These are phyloP conservation scores for Falco berigora DNA, from an alignment of 2,797 vertebrate genomes.

Conservation along the genomic window DNA sequence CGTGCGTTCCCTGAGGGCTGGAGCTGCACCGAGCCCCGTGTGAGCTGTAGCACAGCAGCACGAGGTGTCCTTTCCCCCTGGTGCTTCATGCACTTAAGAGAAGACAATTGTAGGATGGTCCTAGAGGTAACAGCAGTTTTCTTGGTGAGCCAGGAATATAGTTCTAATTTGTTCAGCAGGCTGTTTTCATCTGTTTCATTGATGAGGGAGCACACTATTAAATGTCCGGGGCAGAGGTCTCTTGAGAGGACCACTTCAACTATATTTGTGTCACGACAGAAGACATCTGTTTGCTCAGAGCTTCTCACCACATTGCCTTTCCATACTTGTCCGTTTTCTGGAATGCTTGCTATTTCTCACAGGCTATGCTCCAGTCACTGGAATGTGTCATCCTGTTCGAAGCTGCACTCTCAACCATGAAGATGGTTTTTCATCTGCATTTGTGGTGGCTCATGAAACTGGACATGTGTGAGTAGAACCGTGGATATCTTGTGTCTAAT, in stretches of 20 bases:
- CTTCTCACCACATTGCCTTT: not conserved
- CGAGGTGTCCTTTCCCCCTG: not conserved
- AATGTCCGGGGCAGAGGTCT: not conserved
- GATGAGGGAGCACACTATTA: not conserved
- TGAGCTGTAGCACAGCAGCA: not conserved
- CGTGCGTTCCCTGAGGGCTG: fast-evolving
- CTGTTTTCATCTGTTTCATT: not conserved
- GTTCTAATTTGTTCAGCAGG: not conserved
- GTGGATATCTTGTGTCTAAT: not conserved
- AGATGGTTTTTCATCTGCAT: constrained; percentile 96
- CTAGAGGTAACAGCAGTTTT: not conserved
- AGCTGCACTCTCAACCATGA: constrained; percentile 98
- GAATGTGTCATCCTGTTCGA: constrained; percentile 96
- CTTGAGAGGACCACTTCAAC: not conserved
- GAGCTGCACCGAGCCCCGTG: not conserved
- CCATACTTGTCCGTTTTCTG: not conserved
- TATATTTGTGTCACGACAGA: not conserved
- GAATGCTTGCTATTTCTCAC: not conserved
- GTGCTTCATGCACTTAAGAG: not conserved
- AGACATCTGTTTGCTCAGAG: not conserved
- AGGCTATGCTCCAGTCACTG: constrained; percentile 97
- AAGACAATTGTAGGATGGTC: not conserved
- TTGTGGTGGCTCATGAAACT: constrained; percentile 97
- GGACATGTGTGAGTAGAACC: constrained; percentile 92
- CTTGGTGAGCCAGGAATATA: not conserved